These are phyloP conservation scores for Hyaena hyaena DNA, from an alignment of 2,113 vertebrate species.

Conservation along the genomic window DNA sequence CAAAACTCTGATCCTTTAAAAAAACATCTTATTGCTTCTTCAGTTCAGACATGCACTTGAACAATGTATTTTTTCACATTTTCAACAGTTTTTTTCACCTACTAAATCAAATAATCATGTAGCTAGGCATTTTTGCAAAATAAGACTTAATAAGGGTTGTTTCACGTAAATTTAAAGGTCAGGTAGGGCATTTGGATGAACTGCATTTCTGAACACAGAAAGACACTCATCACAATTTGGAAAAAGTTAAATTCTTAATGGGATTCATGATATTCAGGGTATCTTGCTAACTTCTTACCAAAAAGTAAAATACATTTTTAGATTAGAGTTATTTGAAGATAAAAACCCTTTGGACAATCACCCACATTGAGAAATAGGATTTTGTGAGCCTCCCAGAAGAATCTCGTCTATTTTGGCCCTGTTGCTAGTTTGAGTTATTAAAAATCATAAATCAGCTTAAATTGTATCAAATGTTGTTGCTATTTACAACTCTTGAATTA, in stretches of 20 bases:
- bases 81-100: not conserved
- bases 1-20: too few relatives aligned
- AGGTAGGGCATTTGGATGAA: too few relatives aligned
- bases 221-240: not conserved
- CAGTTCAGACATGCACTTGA: not conserved
- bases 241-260: not conserved
- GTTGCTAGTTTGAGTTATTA: not conserved
- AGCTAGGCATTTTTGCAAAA: not conserved
- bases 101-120: not conserved
- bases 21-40: not conserved
- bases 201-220: not conserved
- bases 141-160: not conserved
- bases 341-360: not conserved
- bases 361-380: not conserved
- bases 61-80: too few relatives aligned
- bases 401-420: not conserved
- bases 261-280: not conserved
- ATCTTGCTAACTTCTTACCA: not conserved
- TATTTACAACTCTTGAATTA: not conserved
- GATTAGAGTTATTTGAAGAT: slow-evolving; percentile 1
- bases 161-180: not conserved
- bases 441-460: not conserved
- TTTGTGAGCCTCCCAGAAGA: not conserved
- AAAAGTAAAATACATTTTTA: not conserved
- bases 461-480: not conserved